These are phyloP conservation scores for Radopholus similis DNA, from an alignment of 1,140 invertebrate species.

Conservation along the genomic window DNA sequence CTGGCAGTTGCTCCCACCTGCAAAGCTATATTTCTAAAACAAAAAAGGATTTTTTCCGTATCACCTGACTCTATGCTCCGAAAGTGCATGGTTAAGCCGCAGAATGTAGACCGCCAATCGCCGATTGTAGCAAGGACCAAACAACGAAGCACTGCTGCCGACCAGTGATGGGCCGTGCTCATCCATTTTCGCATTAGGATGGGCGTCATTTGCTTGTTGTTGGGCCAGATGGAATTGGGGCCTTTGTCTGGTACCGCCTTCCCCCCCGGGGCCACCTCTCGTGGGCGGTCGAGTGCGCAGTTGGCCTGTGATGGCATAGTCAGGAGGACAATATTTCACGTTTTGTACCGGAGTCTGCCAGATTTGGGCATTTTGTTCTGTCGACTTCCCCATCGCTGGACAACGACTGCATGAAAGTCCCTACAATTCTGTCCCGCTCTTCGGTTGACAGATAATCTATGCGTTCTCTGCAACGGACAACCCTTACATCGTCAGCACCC, in stretches of 20 bases:
- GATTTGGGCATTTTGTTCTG: neutral
- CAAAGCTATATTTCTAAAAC: no score
- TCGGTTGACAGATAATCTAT: constrained; percentile 15
- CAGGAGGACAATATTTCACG: no score
- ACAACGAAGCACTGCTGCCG: neutral
- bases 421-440: constrained; percentile 12
- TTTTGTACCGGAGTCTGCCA: no score
- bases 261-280: no score
- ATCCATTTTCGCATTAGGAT: no score
- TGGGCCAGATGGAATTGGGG: neutral
- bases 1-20: constrained; percentile 69
- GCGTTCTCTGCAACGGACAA: constrained; percentile 17
- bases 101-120: constrained; percentile 32
- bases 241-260: no score
- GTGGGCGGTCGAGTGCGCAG: no score
- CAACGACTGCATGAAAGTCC: constrained; percentile 13
- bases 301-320: no score
- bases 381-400: neutral
- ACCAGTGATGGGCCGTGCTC: no score
- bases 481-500: neutral
- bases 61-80: constrained; percentile 17
- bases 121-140: constrained; percentile 9
- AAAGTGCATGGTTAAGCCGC: constrained; percentile 13
- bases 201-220: neutral
- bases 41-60: neutral